Conservation (phyloP, 1,140 invertebrate genomes). For the Penaeus vannamei region DNA sequence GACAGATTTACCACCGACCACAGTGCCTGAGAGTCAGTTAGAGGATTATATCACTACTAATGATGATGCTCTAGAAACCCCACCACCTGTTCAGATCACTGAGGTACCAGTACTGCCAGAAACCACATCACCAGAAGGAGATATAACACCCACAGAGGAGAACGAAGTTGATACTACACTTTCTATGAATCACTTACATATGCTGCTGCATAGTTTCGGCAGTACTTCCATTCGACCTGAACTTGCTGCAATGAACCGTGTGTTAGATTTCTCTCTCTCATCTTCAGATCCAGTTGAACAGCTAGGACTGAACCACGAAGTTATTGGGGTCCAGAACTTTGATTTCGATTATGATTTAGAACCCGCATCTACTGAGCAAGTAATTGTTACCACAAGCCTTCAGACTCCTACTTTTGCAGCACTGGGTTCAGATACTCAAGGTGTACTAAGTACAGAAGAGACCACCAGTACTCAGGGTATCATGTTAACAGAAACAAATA, state of each 20-base stretch:
- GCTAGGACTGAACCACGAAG: slow-evolving; percentile 33
- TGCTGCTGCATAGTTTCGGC: slow-evolving; percentile 34
- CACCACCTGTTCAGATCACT: neutral
- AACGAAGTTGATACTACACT: slow-evolving; percentile 38
- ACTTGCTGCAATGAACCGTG: slow-evolving; percentile 49
- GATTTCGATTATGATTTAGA: slow-evolving; percentile 43
- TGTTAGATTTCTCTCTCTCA: slow-evolving; percentile 38
- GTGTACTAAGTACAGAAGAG: neutral
- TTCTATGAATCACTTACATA: slow-evolving; percentile 45
- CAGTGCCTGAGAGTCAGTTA: neutral
- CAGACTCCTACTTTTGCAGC: neutral
- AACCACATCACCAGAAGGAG: neutral
- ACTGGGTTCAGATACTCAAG: neutral
- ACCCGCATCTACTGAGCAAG: slow-evolving; percentile 39
- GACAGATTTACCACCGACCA: neutral
- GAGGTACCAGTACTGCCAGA: neutral
- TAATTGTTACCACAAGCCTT: slow-evolving; percentile 39
- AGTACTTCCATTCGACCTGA: slow-evolving; percentile 47
- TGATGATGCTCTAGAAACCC: slow-evolving; percentile 25
- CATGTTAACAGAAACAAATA: neutral
- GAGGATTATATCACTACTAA: neutral
- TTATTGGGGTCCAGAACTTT: slow-evolving; percentile 17
- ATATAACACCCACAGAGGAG: neutral
- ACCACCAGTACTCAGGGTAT: neutral
- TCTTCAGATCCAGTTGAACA: neutral